Base-by-base conservation (phyloP, 2,113 vertebrate species). In the Tauraco erythrolophus region DNA sequence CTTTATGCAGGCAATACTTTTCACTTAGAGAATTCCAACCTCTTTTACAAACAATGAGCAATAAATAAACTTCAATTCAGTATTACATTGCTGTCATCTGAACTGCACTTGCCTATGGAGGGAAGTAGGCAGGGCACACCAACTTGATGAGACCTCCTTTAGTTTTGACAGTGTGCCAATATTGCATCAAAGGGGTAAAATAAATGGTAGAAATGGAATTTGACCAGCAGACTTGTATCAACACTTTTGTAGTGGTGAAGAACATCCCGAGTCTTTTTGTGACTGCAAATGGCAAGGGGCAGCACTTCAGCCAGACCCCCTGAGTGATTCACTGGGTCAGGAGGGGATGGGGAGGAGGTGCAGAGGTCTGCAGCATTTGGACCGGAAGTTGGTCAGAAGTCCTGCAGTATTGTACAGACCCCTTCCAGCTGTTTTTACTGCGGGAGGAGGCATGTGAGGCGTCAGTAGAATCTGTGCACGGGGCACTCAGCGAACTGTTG, bases 401-500 rank as follows among this genome's bases (percentile, higher is more conserved):
- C 7, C 64, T 86, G 37, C 9, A 6, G 54, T 39, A 48, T 28
- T 0, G 0, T 58, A 30, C 37, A 70, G 85, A 69, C 7, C 39
- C 10, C 18, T 50, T 78, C 54, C 37, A 70, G 37, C 30, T 74
- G 15, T 37, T 25, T 25, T 68, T 71, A 39, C 7, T 66, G 60
- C 7, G 11, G 35, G 8, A 70, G 30, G 58, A 74, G 11, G 45
- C 2, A 2, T 9, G 14, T 68, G 43, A 79, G 31, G 24, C n/a
- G 25, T 24, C 23, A 77, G 56, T 30, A 71, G 80, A 45, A 41
- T 23, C 51, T 1, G 2, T 31, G 6, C 19, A 11, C 0, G 0
- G 19, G 35, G 30, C 57, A 19, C 8, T 43, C 51, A 7, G 21
- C n/a, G 69, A 58, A 17, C 24, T 69, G 66, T 19, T 61, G 43